Percentiles rank a stretch among this genome's conserved stretches.
Conservation (phyloP, 2,113 vertebrate species). For the Gopherus flavomarginatus region DNA sequence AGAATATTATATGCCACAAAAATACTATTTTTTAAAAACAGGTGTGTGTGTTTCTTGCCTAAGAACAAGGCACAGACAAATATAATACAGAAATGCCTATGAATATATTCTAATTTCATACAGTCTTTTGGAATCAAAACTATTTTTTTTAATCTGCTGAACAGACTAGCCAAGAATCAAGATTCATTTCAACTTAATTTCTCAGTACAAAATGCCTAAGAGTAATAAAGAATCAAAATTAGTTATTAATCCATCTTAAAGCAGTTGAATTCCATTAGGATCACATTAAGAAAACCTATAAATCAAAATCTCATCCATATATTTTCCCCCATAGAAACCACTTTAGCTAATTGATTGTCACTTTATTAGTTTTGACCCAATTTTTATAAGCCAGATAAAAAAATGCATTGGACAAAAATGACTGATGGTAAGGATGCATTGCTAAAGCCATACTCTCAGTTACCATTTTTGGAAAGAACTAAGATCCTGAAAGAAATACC, state of each 20-base stretch:
- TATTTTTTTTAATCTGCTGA: background rate
- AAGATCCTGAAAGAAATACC: background rate
- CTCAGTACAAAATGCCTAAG: background rate
- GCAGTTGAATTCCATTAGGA: slow-evolving; percentile 1
- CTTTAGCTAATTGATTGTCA: background rate
- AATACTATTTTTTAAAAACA: background rate
- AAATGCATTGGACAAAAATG: background rate
- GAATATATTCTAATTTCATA: background rate
- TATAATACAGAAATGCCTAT: background rate
- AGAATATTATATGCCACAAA: background rate
- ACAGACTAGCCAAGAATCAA: background rate
- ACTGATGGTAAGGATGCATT: background rate
- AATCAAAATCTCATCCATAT: slow-evolving; percentile 13
- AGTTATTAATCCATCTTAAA: background rate
- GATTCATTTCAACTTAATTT: background rate
- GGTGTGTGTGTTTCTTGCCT: background rate
- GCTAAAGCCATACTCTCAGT: background rate
- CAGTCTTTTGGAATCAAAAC: background rate
- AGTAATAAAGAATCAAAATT: background rate
- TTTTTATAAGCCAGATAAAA: background rate
- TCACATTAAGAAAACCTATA: background rate
- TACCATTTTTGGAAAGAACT: background rate
- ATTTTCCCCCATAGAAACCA: background rate
- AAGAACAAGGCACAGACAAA: background rate
- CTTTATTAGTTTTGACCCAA: background rate